These are phyloP conservation scores for Brachionus manjavacas DNA, from an alignment of 1,140 invertebrate genomes.

Conservation along the genomic window DNA sequence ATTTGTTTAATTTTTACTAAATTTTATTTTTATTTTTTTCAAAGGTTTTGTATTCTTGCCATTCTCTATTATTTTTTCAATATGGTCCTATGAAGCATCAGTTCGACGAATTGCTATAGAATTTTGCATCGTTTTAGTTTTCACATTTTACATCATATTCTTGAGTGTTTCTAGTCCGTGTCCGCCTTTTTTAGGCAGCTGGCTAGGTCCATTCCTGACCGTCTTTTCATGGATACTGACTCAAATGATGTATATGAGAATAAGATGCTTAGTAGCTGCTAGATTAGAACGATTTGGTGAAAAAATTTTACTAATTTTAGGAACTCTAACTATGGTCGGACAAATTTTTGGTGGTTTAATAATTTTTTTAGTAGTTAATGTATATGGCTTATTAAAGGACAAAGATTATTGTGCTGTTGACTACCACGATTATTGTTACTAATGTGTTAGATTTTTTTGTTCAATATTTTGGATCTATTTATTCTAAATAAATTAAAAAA, in stretches of 20 bases:
- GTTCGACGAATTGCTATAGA: not conserved
- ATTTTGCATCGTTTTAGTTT: not conserved
- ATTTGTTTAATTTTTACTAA: not conserved
- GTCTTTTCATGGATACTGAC: constrained; percentile 9
- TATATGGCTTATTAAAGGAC: constrained; percentile 28
- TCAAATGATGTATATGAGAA: constrained; percentile 35
- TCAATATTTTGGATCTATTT: not conserved
- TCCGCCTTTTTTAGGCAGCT: constrained; percentile 22
- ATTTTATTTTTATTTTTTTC: not conserved
- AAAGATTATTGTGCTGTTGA: not conserved
- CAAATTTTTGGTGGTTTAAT: constrained; percentile 41
- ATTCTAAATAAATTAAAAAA: not conserved
- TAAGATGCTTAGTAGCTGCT: constrained; percentile 30
- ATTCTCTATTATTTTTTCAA: constrained; percentile 26
- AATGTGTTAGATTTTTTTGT: not conserved
- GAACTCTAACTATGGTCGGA: constrained; percentile 27
- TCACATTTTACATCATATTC: constrained; percentile 8
- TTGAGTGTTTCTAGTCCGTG: constrained; percentile 15
- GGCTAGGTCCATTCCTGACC: not conserved
- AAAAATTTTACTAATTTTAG: constrained; percentile 9
- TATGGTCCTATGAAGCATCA: constrained; percentile 36
- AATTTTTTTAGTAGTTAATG: constrained; percentile 30
- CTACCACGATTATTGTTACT: not conserved
- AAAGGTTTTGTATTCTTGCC: constrained; percentile 40
- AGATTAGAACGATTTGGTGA: constrained; percentile 34